Evolutionary conservation across 1,140 invertebrate species (phyloP).

Genomic region (Oncopeltus fasciatus): DNA sequence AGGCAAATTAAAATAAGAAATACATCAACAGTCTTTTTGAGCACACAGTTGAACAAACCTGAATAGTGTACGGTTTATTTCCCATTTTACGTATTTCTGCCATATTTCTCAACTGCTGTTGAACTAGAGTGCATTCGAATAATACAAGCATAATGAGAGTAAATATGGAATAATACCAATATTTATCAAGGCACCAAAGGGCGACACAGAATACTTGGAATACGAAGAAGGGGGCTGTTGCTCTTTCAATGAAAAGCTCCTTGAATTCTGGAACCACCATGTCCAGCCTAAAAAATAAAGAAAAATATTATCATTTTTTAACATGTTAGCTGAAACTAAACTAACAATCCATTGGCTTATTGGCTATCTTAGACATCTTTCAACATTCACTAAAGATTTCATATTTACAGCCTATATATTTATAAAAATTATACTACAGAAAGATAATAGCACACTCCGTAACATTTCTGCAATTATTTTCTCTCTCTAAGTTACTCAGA

Average conservation of each 20-base stretch:
- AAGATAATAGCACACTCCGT: too few relatives aligned
- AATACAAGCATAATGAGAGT: constrained; percentile 93
- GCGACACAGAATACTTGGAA: constrained; percentile 91
- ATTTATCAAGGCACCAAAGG: constrained; percentile 97
- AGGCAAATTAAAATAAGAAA: not conserved
- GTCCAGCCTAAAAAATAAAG: constrained; percentile 46
- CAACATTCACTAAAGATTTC: too few relatives aligned
- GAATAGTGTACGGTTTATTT: constrained; percentile 85
- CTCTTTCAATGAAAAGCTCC: constrained; percentile 92
- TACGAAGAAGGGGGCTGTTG: constrained; percentile 97
- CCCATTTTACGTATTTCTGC: constrained; percentile 99
- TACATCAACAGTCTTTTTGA: not conserved
- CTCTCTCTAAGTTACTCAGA: too few relatives aligned
- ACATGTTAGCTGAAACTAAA: too few relatives aligned
- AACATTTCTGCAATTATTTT: too few relatives aligned
- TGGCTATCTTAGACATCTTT: too few relatives aligned
- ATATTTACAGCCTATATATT: too few relatives aligned
- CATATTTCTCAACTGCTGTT: constrained; percentile 96
- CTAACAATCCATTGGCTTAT: too few relatives aligned
- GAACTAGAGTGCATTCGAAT: constrained; percentile 96
- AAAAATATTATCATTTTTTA: too few relatives aligned
- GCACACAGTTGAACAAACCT: constrained; percentile 40
- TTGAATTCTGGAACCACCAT: constrained; percentile 92
- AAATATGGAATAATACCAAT: constrained; percentile 96
- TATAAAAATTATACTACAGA: too few relatives aligned